Percentiles rank a stretch among this genome's conserved stretches.
These are phyloP conservation scores for Spodoptera littoralis DNA, from an alignment of 2,888 invertebrate species.

Conservation along the genomic window DNA sequence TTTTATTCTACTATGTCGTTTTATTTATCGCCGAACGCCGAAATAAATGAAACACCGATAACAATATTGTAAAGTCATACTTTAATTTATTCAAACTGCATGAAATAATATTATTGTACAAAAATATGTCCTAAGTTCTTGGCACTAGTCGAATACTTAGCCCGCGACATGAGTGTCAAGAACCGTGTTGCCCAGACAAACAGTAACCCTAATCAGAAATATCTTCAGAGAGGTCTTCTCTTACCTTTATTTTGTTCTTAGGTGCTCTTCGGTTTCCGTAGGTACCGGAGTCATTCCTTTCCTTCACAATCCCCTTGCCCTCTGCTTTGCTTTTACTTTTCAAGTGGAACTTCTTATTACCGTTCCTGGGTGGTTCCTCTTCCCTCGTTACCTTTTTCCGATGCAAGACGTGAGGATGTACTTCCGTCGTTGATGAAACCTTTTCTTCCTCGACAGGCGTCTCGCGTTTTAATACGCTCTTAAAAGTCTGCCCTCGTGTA, in stretches of 20 bases:
- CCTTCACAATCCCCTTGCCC: conserved; percentile 77
- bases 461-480: conserved; percentile 81
- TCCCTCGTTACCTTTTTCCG: conserved; percentile 64
- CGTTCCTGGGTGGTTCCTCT: conserved; percentile 50
- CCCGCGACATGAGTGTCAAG: conserved; percentile 48
- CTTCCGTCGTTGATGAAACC: conserved; percentile 55
- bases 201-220: conserved; percentile 69
- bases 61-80: conserved; percentile 19
- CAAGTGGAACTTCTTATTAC: conserved; percentile 66
- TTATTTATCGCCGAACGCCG: conserved; percentile 33
- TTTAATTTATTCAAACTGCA: conserved; percentile 33
- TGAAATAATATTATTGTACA: conserved; percentile 34
- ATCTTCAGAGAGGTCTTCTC: conserved; percentile 81
- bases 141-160: conserved; percentile 51
- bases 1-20: conserved; percentile 56
- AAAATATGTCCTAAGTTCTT: conserved; percentile 37
- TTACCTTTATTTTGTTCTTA: conserved; percentile 79
- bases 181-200: conserved; percentile 14
- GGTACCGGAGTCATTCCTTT: conserved; percentile 72
- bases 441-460: conserved; percentile 63
- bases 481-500: conserved; percentile 81
- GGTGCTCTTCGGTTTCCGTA: conserved; percentile 64
- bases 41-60: conserved; percentile 30
- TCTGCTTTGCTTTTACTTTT: conserved; percentile 69
- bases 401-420: conserved; percentile 50